Evolutionary conservation across 2,888 invertebrate species (phyloP), one percentile per base, ranked within the genome.

Genomic region (Coremacera marginata): DNA sequence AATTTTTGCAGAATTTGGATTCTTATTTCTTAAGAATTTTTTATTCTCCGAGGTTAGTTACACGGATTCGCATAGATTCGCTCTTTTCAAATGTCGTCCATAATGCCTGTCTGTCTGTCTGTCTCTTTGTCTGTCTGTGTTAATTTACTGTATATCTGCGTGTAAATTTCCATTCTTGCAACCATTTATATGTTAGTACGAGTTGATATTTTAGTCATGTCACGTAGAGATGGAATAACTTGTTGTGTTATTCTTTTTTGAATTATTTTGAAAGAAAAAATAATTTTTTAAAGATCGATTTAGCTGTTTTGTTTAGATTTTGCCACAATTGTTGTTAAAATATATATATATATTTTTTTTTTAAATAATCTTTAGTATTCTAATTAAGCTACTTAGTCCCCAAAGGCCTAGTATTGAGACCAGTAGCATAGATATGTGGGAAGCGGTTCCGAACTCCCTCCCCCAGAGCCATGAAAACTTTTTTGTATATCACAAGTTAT

Each of bases 221-320:
- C 68, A 68, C 68, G 68, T 51, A 68, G 68, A 25, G 5, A n/a
- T 68, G 51, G 49, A 51, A 27, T 51, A 27, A 68, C 25, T 68
- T 19, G 25, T 19, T 19, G 27, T 22, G n/a, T n/a, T 63, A 16
- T 63, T 16, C 51, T 11, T 14, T 63, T 3, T 31, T 65, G 31
- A 65, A 65, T 65, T 34, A 65, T 37, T 31, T 14, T 44, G 44
- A 3, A 14, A 44, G 11, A 44, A 44, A 11, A 11, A 37, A 11
- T 1, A 2, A 44, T 0, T 44, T 44, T 44, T 44, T 3, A 3
- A 44, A 11, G 11, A 44, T 44, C 3, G 11, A 14, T 11, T 14
- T 44, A 14, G 11, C 11, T 44, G 7, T 14, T 44, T 14, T 4
- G 14, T 37, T 37, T 37, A 37, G 8, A 37, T 37, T 7, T 37